Conservation (phyloP, 2,113 vertebrate species). For the Colossoma macropomum region DNA sequence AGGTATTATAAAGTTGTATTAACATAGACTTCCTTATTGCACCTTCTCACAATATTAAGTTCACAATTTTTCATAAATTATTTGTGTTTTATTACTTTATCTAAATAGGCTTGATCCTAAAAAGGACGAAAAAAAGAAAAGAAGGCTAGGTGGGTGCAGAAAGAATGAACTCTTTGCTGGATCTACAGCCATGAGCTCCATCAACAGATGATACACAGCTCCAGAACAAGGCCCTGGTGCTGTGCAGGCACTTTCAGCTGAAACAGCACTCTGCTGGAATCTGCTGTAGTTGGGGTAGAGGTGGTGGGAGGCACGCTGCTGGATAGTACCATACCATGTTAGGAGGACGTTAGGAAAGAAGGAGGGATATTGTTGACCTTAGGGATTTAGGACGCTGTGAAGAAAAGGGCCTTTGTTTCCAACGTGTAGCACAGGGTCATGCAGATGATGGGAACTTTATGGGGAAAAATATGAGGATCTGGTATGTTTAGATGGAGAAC, state of each 20-base stretch:
- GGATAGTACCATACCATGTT: neutral
- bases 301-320: neutral
- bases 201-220: constrained; percentile 63
- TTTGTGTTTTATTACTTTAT: too few species aligned
- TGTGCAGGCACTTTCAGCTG: constrained; percentile 70
- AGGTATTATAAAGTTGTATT: too few species aligned
- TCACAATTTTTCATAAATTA: too few species aligned
- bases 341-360: neutral
- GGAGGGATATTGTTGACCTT: constrained; percentile 20
- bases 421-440: neutral
- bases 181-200: constrained; percentile 66
- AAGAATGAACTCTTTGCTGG: too few species aligned
- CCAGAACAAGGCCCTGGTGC: constrained; percentile 61
- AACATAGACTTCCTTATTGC: too few species aligned
- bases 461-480: neutral
- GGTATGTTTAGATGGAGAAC: neutral
- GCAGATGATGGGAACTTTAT: constrained; percentile 28
- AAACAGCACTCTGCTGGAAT: constrained; percentile 66
- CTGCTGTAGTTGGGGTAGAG: neutral
- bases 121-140: too few species aligned
- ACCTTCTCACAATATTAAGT: too few species aligned
- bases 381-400: neutral
- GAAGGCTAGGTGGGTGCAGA: too few species aligned
- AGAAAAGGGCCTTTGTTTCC: constrained; percentile 36
- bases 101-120: too few species aligned